Conservation (phyloP, 2,797 vertebrate genomes). For the Pangasius larnaudii region DNA sequence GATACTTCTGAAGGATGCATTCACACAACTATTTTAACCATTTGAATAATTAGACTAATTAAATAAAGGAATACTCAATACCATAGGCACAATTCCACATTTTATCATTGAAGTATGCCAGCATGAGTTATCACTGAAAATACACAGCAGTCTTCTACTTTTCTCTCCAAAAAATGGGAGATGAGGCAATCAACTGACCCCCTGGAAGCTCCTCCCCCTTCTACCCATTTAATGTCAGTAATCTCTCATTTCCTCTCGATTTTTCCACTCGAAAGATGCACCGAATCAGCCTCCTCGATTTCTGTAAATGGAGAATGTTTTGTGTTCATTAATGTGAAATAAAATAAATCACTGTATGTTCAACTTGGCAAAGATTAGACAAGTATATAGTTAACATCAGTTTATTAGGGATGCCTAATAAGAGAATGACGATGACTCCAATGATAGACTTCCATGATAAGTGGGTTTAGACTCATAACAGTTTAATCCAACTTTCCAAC, state of each 20-base stretch:
- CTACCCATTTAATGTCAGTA: neutral
- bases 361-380: neutral
- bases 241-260: neutral
- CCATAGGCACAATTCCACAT: neutral
- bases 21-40: neutral
- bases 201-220: neutral
- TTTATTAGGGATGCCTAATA: neutral
- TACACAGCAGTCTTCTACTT: neutral
- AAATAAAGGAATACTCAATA: neutral
- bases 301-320: neutral
- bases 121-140: neutral
- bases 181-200: neutral
- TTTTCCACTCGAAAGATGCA: neutral
- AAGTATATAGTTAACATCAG: neutral
- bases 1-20: neutral
- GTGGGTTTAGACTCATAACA: neutral
- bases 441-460: neutral
- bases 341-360: neutral
- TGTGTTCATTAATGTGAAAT: neutral
- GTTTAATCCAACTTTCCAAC: too few relatives aligned
- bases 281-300: neutral
- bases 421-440: neutral
- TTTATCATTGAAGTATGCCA: neutral
- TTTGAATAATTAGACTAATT: neutral
- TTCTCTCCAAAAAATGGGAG: neutral